Base-by-base conservation (phyloP, 2,113 vertebrate species). In the Anguilla japonica region DNA sequence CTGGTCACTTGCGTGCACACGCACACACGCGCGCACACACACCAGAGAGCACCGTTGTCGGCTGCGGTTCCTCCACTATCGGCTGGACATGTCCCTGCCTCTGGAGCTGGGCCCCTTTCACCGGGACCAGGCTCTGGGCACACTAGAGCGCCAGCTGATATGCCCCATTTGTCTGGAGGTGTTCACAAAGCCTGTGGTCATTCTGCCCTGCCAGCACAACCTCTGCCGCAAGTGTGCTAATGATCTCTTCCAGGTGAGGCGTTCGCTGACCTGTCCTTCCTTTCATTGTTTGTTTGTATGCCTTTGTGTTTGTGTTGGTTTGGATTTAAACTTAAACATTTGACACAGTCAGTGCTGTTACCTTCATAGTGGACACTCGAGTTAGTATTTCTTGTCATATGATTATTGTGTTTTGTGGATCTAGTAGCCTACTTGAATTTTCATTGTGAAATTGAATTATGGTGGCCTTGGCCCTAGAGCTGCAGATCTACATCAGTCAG, bases 161-260 rank as follows among this genome's bases (percentile, higher is more conserved):
- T 96, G 96, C 57, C 96, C 96, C 34, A 95, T 96, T 91, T 96
- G 96, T 46, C 85, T 94, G 88, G 93, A 96, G 85, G 90, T 96
- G 53, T 95, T 96, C 89, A 95, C 86, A 86, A 96, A 96, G 63
- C 96, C 96, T 0, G 95, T 96, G 83, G 95, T 96, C 80, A 96
- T 96, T 80, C 93, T 96, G 91, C 96, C 96, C 9, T 96, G 96
- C 40, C 92, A 95, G 83, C 96, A 96, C 91, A 96, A 96, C 93
- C 94, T 96, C 26, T 96, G 96, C 88, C 94, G 96, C 84, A 96
- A 95, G 91, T 95, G 93, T 86, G 93, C 94, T 63, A 95, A 95
- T 79, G 93, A 95, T 56, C 93, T 95, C 18, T 95, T 95, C 88
- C 94, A 95, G 95, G 95, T 95, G 84, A 86, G 86, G 53, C 26